Evolutionary conservation across 2,113 vertebrate species (phyloP).

Genomic region (Syngnathoides biaculeatus): DNA sequence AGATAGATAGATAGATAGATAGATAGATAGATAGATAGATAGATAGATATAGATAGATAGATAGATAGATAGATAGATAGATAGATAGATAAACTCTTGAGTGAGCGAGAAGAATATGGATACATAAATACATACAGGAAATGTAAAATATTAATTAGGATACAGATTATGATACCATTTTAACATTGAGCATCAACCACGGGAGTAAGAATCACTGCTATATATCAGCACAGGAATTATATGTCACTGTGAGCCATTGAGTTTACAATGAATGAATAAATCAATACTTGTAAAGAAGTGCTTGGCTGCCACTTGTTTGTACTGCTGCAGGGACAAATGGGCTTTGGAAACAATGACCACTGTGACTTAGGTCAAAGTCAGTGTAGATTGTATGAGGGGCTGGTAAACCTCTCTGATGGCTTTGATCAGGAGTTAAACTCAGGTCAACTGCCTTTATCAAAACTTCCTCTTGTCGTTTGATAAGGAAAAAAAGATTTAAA

Average conservation of each 20-base stretch:
- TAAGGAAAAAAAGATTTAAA: neutral
- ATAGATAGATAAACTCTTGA: no score
- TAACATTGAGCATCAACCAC: neutral
- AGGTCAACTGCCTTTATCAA: neutral
- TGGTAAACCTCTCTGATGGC: slow-evolving; percentile 1
- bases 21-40: no score
- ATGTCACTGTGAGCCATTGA: neutral
- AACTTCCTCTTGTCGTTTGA: neutral
- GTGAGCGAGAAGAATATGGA: no score
- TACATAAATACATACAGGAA: no score
- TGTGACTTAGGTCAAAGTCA: neutral
- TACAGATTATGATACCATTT: neutral
- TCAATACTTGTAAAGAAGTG: neutral
- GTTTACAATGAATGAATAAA: neutral
- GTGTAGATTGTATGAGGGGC: neutral
- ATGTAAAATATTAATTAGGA: no score
- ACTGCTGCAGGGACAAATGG: neutral
- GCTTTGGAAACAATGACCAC: neutral
- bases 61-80: no score
- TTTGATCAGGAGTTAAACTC: neutral
- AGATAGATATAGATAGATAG: no score
- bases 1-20: no score
- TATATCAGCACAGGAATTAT: neutral
- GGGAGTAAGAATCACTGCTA: neutral
- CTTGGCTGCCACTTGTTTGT: neutral